These are phyloP conservation scores for Leptopilina drosophilae DNA, from an alignment of 2,888 invertebrate genomes.

Conservation along the genomic window DNA sequence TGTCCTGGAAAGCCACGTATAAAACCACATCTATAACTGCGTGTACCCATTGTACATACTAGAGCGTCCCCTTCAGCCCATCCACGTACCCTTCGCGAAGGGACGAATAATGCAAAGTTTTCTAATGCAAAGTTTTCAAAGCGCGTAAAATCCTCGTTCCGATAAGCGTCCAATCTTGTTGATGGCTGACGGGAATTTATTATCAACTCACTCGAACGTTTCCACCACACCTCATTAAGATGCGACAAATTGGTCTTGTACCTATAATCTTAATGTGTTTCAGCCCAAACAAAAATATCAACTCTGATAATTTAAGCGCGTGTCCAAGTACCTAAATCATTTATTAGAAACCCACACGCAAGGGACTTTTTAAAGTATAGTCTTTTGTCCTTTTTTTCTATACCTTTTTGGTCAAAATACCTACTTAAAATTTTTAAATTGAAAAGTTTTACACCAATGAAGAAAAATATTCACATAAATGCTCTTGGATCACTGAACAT, in stretches of 20 bases:
- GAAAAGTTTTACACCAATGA: too few species aligned
- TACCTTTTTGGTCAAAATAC: too few species aligned
- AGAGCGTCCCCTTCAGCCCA: slow-evolving; percentile 60
- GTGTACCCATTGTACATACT: slow-evolving; percentile 25
- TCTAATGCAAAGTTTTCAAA: slow-evolving; percentile 56
- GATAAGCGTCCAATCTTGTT: slow-evolving; percentile 65
- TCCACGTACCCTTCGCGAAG: slow-evolving; percentile 22
- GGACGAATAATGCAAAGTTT: slow-evolving; percentile 49
- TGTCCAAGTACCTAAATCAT: too few species aligned
- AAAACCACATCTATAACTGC: slow-evolving; percentile 71
- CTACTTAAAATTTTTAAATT: too few species aligned
- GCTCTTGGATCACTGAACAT: background rate
- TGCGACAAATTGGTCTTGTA: background rate
- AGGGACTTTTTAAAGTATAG: too few species aligned
- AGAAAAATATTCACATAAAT: background rate
- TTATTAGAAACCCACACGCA: too few species aligned
- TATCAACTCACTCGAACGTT: slow-evolving; percentile 52
- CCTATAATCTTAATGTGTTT: background rate
- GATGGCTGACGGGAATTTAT: slow-evolving; percentile 66
- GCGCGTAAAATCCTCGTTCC: slow-evolving; percentile 48
- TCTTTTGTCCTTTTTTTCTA: too few species aligned
- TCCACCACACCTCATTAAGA: slow-evolving; percentile 45
- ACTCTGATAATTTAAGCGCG: too few species aligned
- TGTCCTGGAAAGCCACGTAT: slow-evolving; percentile 73
- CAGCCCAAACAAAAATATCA: background rate